Conservation (phyloP, 2,888 invertebrate species). For the Ennomos quercinarius region DNA sequence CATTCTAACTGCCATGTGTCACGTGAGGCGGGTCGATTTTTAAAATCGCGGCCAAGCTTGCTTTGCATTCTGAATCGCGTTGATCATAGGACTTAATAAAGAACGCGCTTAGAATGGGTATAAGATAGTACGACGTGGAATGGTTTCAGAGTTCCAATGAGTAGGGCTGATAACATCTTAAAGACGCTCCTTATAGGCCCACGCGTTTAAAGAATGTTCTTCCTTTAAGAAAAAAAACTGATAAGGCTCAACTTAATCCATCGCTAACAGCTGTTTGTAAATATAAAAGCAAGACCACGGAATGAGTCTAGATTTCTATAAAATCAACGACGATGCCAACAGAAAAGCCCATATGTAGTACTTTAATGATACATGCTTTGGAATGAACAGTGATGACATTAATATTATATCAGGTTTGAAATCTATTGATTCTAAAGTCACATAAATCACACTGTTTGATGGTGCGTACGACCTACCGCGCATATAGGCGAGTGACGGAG, state of each 20-base stretch:
- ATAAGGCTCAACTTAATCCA: not conserved
- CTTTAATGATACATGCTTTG: no score
- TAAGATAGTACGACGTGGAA: constrained; percentile 12
- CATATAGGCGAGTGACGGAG: constrained; percentile 38
- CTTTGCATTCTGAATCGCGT: constrained; percentile 25
- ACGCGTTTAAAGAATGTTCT: constrained; percentile 1
- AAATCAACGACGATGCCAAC: no score
- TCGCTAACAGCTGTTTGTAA: no score
- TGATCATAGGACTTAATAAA: constrained; percentile 25
- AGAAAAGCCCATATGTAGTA: no score
- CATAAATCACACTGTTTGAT: constrained; percentile 41
- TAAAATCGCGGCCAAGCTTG: constrained; percentile 27
- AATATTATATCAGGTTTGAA: not conserved
- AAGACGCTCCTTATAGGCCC: not conserved
- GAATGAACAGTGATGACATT: no score
- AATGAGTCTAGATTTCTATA: no score
- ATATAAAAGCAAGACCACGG: no score
- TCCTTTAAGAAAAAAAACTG: not conserved
- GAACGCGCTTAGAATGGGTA: constrained; percentile 17
- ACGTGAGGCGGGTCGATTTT: constrained; percentile 18
- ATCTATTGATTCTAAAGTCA: not conserved
- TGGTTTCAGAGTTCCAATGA: constrained; percentile 9
- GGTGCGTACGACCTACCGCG: constrained; percentile 42
- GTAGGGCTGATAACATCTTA: not conserved
- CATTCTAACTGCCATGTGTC: constrained; percentile 21